These are phyloP conservation scores for Pterophyllum scalare DNA, from an alignment of 2,113 vertebrate species.

Conservation along the genomic window DNA sequence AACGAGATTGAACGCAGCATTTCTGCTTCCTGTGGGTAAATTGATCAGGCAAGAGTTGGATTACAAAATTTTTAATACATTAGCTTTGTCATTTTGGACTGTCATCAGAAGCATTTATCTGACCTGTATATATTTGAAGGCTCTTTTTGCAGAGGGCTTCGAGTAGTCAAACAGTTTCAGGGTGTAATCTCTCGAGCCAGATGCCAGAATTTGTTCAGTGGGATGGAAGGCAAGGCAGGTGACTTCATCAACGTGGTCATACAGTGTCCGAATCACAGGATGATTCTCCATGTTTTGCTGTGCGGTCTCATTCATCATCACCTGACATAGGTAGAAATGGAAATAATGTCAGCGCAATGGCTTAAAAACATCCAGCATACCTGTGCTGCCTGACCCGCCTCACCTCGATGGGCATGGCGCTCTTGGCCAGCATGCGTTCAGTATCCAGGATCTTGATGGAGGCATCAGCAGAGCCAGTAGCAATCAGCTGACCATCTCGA, in stretches of 20 bases:
- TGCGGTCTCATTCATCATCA: constrained; percentile 99
- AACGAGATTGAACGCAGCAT: constrained; percentile 98
- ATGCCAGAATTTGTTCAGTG: constrained; percentile 95
- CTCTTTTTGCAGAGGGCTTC: constrained; percentile 97
- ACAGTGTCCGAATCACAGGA: constrained; percentile 95
- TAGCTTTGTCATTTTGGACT: not conserved
- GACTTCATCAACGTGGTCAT: constrained; percentile 98
- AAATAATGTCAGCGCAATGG: not conserved
- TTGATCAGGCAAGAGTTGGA: not conserved
- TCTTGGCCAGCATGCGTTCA: constrained; percentile 97
- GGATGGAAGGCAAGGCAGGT: constrained; percentile 97
- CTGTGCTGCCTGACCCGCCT: not conserved
- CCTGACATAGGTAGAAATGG: constrained; percentile 73
- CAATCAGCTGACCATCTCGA: constrained; percentile 95
- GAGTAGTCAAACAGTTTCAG: constrained; percentile 99
- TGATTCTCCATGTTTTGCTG: constrained; percentile 99
- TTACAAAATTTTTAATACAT: not conserved
- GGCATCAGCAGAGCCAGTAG: constrained; percentile 95
- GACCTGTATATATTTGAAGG: constrained; percentile 99
- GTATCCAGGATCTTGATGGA: constrained; percentile 99
- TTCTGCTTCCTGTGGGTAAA: constrained; percentile 90
- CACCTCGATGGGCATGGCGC: constrained; percentile 98
- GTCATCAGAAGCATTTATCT: not conserved
- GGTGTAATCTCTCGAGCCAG: constrained; percentile 96
- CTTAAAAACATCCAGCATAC: not conserved